Percentiles rank a stretch among this genome's conserved stretches.
Evolutionary conservation across 2,113 vertebrate genomes (phyloP).

Genomic region (Cynoglossus semilaevis): DNA sequence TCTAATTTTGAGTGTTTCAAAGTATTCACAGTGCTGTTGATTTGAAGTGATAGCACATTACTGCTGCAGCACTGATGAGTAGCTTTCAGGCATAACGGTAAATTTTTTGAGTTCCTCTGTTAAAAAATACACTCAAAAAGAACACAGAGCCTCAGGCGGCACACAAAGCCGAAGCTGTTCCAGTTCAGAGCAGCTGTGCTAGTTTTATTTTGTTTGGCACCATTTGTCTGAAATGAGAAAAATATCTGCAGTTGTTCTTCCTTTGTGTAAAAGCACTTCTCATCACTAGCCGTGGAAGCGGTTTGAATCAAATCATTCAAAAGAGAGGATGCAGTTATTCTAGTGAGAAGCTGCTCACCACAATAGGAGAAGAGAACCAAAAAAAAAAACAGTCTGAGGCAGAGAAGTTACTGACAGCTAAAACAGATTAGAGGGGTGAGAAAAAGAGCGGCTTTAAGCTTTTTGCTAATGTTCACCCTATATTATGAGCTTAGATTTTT

Average conservation of each 20-base stretch:
- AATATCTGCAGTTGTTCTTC: slow-evolving; percentile 18
- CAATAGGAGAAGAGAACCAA: slow-evolving; percentile 20
- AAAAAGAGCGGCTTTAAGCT: no score
- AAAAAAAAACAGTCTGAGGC: slow-evolving; percentile 24
- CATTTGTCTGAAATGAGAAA: slow-evolving; percentile 9
- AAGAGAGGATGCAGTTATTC: slow-evolving; percentile 30
- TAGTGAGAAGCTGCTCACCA: slow-evolving; percentile 35
- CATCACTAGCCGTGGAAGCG: slow-evolving; percentile 18
- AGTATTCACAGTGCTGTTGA: slow-evolving; percentile 18
- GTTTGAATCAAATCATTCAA: slow-evolving; percentile 32
- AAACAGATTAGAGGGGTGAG: slow-evolving; percentile 13
- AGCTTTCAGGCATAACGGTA: slow-evolving; percentile 19
- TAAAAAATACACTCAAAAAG: slow-evolving; percentile 31
- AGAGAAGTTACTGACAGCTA: slow-evolving; percentile 15
- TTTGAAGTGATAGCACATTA: slow-evolving; percentile 22
- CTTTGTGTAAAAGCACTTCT: slow-evolving; percentile 15
- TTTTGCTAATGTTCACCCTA: no score
- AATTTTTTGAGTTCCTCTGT: slow-evolving; percentile 34
- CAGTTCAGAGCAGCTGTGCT: slow-evolving; percentile 51
- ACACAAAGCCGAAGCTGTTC: slow-evolving; percentile 24
- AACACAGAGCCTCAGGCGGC: slow-evolving; percentile 21
- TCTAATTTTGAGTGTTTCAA: no score
- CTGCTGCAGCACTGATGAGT: slow-evolving; percentile 11
- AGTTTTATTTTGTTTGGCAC: slow-evolving; percentile 10
- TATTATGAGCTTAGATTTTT: no score